phyloP scores from a whole-genome alignment of 2,113 vertebrate genomes.

The Rana temporaria region DNA sequence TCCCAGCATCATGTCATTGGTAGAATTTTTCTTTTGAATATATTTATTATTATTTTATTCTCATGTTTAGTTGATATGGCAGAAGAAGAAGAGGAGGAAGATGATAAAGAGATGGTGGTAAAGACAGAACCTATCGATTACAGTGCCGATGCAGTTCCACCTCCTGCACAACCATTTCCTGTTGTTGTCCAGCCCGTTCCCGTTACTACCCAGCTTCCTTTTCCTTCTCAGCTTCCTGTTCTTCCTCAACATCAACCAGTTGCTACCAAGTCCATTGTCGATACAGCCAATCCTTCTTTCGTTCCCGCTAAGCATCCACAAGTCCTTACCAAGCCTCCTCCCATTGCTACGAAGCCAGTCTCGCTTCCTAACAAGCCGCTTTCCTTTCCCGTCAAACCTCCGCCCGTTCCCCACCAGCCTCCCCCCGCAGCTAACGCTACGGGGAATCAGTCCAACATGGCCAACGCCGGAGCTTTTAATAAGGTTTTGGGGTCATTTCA shows the following conservation, averaged over 20 bases:
- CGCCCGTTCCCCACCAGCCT: not conserved
- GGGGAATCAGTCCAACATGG: not conserved
- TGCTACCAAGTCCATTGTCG: not conserved
- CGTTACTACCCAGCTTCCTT: too few relatives aligned
- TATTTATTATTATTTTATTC: too few relatives aligned
- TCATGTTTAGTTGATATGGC: slow-evolving; percentile 18
- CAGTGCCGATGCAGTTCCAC: not conserved
- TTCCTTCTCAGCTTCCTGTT: not conserved
- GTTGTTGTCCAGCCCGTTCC: not conserved
- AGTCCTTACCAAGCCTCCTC: not conserved
- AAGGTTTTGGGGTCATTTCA: slow-evolving; percentile 8
- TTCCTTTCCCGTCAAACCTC: not conserved
- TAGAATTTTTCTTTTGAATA: too few relatives aligned
- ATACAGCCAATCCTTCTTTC: not conserved
- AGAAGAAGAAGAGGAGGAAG: slow-evolving; percentile 24
- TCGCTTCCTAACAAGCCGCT: not conserved
- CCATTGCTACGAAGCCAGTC: not conserved
- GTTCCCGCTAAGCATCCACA: not conserved
- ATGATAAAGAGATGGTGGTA: slow-evolving; percentile 2
- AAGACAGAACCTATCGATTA: slow-evolving; percentile 13
- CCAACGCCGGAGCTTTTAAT: not conserved
- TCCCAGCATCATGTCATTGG: too few relatives aligned
- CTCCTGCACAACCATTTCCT: not conserved
- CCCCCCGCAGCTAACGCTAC: not conserved
- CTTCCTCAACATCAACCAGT: not conserved